Percentiles rank a stretch among this genome's conserved stretches.
phyloP scores from a whole-genome alignment of 2,797 vertebrate genomes.

The Enteromius mattozi region DNA sequence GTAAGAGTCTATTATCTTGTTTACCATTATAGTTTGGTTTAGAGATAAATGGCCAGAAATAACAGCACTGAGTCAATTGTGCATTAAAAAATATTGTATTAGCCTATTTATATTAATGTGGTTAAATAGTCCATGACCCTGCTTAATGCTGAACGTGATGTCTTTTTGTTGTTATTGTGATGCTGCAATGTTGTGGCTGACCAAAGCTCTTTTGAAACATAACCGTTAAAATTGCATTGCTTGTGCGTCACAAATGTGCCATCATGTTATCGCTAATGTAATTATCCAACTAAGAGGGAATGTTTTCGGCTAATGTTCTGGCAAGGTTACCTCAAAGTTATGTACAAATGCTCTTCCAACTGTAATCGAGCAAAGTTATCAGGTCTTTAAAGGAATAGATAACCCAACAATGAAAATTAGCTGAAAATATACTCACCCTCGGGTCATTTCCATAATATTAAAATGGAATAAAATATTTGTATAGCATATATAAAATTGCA shows the following conservation, averaged over 20 bases:
- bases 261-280: neutral
- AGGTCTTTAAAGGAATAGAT: neutral
- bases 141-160: neutral
- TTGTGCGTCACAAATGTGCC: slow-evolving; percentile 18
- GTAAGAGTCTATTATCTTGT: neutral
- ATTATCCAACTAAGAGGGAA: neutral
- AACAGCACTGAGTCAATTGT: neutral
- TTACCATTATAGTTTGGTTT: neutral
- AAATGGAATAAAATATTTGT: no score
- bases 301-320: neutral
- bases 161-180: slow-evolving; percentile 1
- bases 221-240: neutral
- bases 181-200: slow-evolving; percentile 9
- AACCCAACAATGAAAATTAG: neutral
- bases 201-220: slow-evolving; percentile 13
- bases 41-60: neutral
- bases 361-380: neutral
- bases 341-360: neutral
- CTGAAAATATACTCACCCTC: neutral
- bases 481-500: no score
- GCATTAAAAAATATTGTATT: neutral
- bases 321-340: neutral
- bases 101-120: neutral
- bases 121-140: neutral
- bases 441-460: neutral